Conservation (phyloP, 37 sponge, comb jelly and placozoan genomes). For the Theonella swinhoei region DNA sequence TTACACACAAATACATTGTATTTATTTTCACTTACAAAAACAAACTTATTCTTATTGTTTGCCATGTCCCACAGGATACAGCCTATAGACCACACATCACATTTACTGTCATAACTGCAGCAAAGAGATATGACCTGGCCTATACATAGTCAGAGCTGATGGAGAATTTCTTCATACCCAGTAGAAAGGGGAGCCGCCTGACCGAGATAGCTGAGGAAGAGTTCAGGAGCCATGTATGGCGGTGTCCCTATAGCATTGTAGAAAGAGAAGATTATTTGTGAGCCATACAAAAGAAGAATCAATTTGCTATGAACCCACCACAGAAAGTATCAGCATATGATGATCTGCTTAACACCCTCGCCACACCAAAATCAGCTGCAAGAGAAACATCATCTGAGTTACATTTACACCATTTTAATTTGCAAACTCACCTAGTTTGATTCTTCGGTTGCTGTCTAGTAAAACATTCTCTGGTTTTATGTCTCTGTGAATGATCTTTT, state of each 20-base stretch:
- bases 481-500: conserved; percentile 87
- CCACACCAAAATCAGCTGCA: conserved; percentile 90
- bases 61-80: conserved; percentile 95
- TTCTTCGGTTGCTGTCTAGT: conserved; percentile 64
- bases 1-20: neutral
- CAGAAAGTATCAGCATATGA: conserved; percentile 77
- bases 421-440: conserved; percentile 71
- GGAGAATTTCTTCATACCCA: neutral
- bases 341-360: conserved; percentile 46
- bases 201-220: conserved; percentile 79
- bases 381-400: neutral
- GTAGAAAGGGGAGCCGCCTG: neutral
- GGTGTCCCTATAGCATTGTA: conserved; percentile 67
- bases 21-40: conserved; percentile 69
- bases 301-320: no score
- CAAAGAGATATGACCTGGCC: neutral
- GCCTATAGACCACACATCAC: conserved; percentile 96
- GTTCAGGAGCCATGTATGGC: conserved; percentile 96
- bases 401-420: neutral
- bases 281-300: neutral
- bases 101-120: conserved; percentile 78
- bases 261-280: neutral
- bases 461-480: conserved; percentile 93
- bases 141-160: neutral
- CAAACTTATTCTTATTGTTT: conserved; percentile 37